phyloP scores from a whole-genome alignment of 2,888 invertebrate genomes.

The Operophtera brumata region DNA sequence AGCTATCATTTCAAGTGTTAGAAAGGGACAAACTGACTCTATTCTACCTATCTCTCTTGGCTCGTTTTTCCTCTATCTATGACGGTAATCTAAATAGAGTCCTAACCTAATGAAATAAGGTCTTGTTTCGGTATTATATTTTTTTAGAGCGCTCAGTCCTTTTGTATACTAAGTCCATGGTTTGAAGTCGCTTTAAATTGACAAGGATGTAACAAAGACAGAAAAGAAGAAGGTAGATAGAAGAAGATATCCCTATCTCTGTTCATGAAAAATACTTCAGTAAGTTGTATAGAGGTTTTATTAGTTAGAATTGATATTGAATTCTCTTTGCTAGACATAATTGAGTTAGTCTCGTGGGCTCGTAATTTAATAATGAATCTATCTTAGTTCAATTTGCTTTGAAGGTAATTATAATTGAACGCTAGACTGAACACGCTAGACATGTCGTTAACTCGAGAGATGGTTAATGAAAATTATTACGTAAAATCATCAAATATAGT shows the following conservation, averaged over 20 bases:
- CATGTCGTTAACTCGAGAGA: slow-evolving; percentile 3
- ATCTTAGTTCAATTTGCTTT: slow-evolving; percentile 14
- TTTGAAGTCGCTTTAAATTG: no score
- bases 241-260: not conserved
- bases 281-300: not conserved
- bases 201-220: no score
- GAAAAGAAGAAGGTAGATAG: no score
- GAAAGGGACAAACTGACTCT: no score
- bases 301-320: slow-evolving; percentile 2
- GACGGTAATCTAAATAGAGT: no score
- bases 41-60: no score
- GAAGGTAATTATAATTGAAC: slow-evolving; percentile 15
- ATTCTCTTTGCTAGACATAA: slow-evolving; percentile 2
- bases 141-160: no score
- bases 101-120: no score
- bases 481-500: not conserved
- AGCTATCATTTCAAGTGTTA: no score
- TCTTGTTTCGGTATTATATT: no score
- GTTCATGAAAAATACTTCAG: not conserved
- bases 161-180: no score
- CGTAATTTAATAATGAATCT: slow-evolving; percentile 13
- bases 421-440: slow-evolving; percentile 11
- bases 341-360: slow-evolving; percentile 12
- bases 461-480: slow-evolving; percentile 2
- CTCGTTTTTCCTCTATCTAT: no score